These are phyloP conservation scores for Cydia pomonella DNA, from an alignment of 1,140 invertebrate genomes.

Conservation along the genomic window DNA sequence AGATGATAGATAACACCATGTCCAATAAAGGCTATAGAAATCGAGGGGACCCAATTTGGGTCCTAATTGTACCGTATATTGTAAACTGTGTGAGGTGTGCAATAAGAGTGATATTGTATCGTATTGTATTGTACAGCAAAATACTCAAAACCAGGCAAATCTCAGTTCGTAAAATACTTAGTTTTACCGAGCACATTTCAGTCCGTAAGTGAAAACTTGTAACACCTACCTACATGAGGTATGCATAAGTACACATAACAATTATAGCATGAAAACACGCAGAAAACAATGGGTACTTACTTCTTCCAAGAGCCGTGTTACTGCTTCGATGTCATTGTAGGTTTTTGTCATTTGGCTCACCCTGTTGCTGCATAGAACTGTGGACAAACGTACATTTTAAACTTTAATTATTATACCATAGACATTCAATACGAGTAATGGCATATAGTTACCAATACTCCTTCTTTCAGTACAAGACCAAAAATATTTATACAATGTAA, in stretches of 20 bases:
- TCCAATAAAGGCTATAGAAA: no score
- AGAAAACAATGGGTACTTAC: constrained; percentile 81
- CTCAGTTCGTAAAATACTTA: no score
- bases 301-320: constrained; percentile 98
- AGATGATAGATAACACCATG: no score
- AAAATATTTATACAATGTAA: neutral
- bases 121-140: no score
- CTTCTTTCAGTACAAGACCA: neutral
- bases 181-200: neutral
- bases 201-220: neutral
- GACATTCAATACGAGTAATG: neutral
- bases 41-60: no score
- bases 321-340: constrained; percentile 99
- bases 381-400: constrained; percentile 61
- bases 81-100: no score
- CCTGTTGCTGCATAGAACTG: constrained; percentile 98
- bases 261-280: neutral
- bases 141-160: neutral
- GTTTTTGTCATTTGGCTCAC: constrained; percentile 99
- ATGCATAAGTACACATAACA: constrained; percentile 36
- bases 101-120: no score
- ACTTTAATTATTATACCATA: neutral
- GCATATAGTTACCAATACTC: no score
- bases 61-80: no score
- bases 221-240: neutral